phyloP scores from a whole-genome alignment of 2,888 invertebrate species.

The Pachycephus smyrnensis region DNA sequence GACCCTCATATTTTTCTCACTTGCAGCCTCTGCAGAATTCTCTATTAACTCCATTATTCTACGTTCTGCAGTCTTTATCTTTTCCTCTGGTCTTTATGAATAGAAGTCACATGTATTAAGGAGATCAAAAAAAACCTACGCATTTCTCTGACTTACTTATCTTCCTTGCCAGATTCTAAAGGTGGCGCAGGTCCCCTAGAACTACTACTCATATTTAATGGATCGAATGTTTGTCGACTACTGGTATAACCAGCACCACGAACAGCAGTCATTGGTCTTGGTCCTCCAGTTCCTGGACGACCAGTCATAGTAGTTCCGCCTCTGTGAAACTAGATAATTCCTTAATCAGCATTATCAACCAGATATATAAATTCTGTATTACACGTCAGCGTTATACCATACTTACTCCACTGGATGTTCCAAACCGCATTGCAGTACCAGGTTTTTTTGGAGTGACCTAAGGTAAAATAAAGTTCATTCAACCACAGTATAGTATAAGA shows the following conservation, averaged over 20 bases:
- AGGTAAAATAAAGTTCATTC: conserved; percentile 1
- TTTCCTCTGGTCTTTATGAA: conserved; percentile 85
- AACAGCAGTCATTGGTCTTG: conserved; percentile 95
- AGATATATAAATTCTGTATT: not conserved
- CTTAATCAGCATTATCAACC: conserved; percentile 9
- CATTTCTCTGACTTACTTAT: conserved; percentile 72
- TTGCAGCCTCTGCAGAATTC: conserved; percentile 83
- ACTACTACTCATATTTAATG: conserved; percentile 75
- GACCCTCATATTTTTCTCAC: conserved; percentile 73
- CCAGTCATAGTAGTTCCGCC: conserved; percentile 59
- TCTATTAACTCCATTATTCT: conserved; percentile 92
- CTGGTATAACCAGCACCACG: conserved; percentile 96
- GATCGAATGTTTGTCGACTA: conserved; percentile 77
- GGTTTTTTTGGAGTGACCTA: conserved; percentile 67
- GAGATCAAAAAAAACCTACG: conserved; percentile 2
- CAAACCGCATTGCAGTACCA: conserved; percentile 69
- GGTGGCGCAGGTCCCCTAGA: conserved; percentile 70
- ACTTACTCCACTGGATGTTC: conserved; percentile 71
- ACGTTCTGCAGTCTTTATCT: conserved; percentile 87
- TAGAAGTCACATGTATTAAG: conserved; percentile 17
- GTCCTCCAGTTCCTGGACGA: conserved; percentile 65
- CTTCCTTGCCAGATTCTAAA: conserved; percentile 80
- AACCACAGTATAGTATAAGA: not conserved
- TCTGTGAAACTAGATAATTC: conserved; percentile 61
- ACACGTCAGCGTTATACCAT: not conserved